Evolutionary conservation across 2,113 vertebrate species (phyloP).

Genomic region (Etia nguti): DNA sequence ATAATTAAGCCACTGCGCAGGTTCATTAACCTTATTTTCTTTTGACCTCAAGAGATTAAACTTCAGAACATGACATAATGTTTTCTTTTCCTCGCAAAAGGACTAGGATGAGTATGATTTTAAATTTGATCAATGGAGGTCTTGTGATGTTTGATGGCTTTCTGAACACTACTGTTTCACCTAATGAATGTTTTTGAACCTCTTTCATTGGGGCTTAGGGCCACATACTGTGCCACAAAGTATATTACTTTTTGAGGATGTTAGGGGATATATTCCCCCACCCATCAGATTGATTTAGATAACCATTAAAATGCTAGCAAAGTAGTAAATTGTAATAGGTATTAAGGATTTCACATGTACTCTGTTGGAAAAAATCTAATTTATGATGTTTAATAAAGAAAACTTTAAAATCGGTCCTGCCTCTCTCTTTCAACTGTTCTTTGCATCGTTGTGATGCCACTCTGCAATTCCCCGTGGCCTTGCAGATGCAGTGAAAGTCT

Average conservation of each 20-base stretch:
- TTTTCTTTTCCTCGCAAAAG: background rate
- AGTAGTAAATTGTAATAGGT: background rate
- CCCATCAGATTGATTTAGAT: background rate
- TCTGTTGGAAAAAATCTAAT: background rate
- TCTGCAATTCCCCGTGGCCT: background rate
- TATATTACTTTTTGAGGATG: background rate
- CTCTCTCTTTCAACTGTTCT: background rate
- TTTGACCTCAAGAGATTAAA: background rate
- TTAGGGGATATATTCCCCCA: background rate
- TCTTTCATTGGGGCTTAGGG: background rate
- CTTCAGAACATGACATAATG: background rate
- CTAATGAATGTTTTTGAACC: background rate
- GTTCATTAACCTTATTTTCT: constrained; percentile 12
- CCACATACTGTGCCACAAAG: background rate
- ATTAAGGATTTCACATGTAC: background rate
- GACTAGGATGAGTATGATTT: background rate
- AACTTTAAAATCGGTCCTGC: background rate
- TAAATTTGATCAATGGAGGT: background rate
- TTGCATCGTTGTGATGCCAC: background rate
- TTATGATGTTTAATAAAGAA: background rate
- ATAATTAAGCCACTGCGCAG: constrained; percentile 18
- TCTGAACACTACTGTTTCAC: background rate
- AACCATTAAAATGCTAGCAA: background rate
- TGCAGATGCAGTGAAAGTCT: background rate
- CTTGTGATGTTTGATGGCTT: background rate